A percentile compares a stretch with the other conserved stretches of the same genome.
Evolutionary conservation across 2,888 invertebrate species (phyloP).

Genomic region (Idaea biselata): DNA sequence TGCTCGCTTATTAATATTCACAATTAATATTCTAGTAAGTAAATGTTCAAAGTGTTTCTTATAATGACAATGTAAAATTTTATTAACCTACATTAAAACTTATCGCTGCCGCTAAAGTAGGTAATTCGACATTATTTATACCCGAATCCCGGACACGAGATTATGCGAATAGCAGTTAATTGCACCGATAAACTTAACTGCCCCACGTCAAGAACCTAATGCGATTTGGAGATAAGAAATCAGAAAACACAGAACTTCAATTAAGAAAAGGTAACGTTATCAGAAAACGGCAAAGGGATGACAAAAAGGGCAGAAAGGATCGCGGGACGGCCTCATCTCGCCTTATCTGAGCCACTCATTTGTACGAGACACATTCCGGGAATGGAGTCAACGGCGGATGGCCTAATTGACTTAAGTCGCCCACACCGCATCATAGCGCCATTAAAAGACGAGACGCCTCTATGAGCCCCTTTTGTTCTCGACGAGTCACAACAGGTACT

Average conservation of each 20-base stretch:
- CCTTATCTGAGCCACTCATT: conserved; percentile 72
- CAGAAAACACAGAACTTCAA: conserved; percentile 72
- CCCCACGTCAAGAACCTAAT: conserved; percentile 55
- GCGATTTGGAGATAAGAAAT: conserved; percentile 66
- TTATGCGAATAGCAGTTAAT: conserved; percentile 54
- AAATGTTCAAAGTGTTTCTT: conserved; percentile 2
- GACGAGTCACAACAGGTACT: conserved; percentile 60
- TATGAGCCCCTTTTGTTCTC: conserved; percentile 75
- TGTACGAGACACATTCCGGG: conserved; percentile 77
- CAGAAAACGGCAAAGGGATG: conserved; percentile 36
- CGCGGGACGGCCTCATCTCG: conserved; percentile 53
- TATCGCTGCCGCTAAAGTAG: conserved; percentile 22
- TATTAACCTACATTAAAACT: conserved; percentile 15
- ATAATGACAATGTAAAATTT: not conserved
- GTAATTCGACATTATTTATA: conserved; percentile 42
- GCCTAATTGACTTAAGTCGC: conserved; percentile 78
- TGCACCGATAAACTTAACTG: conserved; percentile 54
- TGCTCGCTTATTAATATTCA: not conserved
- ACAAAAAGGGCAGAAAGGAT: conserved; percentile 25
- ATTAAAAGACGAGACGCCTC: conserved; percentile 69
- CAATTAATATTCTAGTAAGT: not conserved
- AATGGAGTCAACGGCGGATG: conserved; percentile 74
- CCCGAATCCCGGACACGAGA: conserved; percentile 38
- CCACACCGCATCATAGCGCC: conserved; percentile 72
- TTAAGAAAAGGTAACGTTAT: conserved; percentile 73